Conservation (phyloP, 2,888 invertebrate genomes). For the Watsonalla binaria region DNA sequence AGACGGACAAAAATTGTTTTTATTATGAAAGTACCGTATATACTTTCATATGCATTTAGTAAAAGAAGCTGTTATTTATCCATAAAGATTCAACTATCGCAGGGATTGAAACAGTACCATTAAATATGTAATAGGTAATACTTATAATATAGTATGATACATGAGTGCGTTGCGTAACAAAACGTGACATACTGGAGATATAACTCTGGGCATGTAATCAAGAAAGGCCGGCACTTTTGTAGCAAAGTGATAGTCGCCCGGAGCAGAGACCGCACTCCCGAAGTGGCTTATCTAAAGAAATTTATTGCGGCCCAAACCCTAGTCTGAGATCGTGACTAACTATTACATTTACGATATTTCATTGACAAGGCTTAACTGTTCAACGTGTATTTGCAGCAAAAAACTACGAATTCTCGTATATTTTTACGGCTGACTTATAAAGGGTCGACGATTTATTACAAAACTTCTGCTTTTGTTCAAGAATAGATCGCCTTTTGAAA, state of each 20-base stretch:
- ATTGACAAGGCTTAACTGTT: slow-evolving; percentile 12
- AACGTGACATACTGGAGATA: slow-evolving; percentile 11
- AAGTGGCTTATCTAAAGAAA: slow-evolving; percentile 29
- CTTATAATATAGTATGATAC: neutral
- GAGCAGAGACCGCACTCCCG: slow-evolving; percentile 14
- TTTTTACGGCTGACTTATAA: neutral
- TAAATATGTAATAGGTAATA: neutral
- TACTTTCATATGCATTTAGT: no score
- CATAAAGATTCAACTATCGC: neutral
- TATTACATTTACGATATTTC: slow-evolving; percentile 16
- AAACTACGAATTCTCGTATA: neutral
- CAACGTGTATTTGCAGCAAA: neutral
- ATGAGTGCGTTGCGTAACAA: neutral
- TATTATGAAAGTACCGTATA: no score
- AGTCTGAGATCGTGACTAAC: slow-evolving; percentile 23
- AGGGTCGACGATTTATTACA: neutral
- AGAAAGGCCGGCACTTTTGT: slow-evolving; percentile 21
- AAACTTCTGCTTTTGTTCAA: neutral
- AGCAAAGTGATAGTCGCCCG: slow-evolving; percentile 14
- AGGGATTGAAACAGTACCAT: neutral
- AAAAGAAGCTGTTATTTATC: neutral
- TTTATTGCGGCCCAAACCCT: slow-evolving; percentile 24
- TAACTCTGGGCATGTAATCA: slow-evolving; percentile 19
- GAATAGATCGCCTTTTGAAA: neutral
- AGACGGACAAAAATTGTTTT: no score